These are phyloP conservation scores for Hetaerina americana DNA, from an alignment of 1,140 invertebrate genomes.

Conservation along the genomic window DNA sequence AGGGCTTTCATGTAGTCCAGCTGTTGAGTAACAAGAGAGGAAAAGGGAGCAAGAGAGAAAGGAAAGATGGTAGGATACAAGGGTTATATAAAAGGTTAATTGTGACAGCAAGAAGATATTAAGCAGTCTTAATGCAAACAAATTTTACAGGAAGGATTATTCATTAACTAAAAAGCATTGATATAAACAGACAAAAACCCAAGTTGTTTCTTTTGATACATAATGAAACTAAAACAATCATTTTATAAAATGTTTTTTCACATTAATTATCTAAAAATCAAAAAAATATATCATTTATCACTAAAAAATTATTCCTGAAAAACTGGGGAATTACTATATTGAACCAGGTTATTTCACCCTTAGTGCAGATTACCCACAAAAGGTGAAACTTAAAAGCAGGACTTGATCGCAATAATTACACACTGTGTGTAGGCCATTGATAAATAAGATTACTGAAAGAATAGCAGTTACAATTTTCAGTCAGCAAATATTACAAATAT, in stretches of 20 bases:
- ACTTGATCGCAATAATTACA: not conserved
- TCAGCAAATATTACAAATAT: too few species aligned
- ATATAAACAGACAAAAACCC: too few species aligned
- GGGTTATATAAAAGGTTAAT: not conserved
- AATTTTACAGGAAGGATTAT: not conserved
- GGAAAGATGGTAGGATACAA: not conserved
- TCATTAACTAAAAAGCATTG: too few species aligned
- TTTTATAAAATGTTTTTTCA: too few species aligned
- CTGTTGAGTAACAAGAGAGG: constrained; percentile 9
- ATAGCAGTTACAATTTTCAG: not conserved
- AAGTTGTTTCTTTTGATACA: too few species aligned
- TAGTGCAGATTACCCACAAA: too few species aligned
- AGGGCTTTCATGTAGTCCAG: constrained; percentile 13
- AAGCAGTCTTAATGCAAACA: not conserved
- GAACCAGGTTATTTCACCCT: too few species aligned
- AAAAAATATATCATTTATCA: too few species aligned
- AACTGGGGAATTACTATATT: too few species aligned
- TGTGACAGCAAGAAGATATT: not conserved
- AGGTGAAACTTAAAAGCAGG: not conserved
- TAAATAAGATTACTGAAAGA: not conserved
- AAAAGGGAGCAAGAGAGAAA: not conserved
- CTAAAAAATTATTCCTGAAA: too few species aligned
- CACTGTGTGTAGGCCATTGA: not conserved
- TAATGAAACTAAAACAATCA: too few species aligned
- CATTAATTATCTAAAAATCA: too few species aligned